Conservation (phyloP, 2,888 invertebrate genomes). For the Sepioteuthis lessoniana region DNA sequence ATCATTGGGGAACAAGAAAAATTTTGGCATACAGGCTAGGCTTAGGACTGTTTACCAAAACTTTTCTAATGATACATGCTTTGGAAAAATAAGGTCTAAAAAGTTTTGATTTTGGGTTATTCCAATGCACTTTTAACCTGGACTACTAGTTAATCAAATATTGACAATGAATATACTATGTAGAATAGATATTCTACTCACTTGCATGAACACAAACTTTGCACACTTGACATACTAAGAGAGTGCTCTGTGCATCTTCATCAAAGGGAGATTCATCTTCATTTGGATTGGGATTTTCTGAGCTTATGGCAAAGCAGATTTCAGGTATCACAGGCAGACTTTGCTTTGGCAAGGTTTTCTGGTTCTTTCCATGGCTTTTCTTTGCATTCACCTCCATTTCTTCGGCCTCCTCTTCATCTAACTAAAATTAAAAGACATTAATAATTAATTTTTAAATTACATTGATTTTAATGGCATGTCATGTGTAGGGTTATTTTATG, state of each 20-base stretch:
- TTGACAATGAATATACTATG: no score
- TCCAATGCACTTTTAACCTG: no score
- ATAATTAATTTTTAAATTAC: neutral
- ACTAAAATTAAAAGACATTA: neutral
- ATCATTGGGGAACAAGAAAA: no score
- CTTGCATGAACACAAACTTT: conserved; percentile 79
- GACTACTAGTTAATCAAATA: no score
- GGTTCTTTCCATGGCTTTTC: neutral
- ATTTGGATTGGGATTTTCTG: conserved; percentile 62
- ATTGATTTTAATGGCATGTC: no score
- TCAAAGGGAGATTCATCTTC: conserved; percentile 63
- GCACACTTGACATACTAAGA: conserved; percentile 79
- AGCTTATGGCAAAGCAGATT: conserved; percentile 71
- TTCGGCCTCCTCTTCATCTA: neutral
- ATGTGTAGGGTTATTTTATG: no score
- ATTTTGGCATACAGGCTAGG: no score
- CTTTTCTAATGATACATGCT: no score
- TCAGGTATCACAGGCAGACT: conserved; percentile 72
- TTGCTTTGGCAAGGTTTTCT: conserved; percentile 53
- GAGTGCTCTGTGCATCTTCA: conserved; percentile 70
- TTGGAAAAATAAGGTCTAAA: no score
- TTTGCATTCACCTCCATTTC: neutral
- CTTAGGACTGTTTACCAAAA: no score
- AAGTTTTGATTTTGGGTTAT: no score
- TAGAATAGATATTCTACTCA: conserved; percentile 55